These are phyloP conservation scores for Crematogaster levior DNA, from an alignment of 2,888 invertebrate genomes.

Conservation along the genomic window DNA sequence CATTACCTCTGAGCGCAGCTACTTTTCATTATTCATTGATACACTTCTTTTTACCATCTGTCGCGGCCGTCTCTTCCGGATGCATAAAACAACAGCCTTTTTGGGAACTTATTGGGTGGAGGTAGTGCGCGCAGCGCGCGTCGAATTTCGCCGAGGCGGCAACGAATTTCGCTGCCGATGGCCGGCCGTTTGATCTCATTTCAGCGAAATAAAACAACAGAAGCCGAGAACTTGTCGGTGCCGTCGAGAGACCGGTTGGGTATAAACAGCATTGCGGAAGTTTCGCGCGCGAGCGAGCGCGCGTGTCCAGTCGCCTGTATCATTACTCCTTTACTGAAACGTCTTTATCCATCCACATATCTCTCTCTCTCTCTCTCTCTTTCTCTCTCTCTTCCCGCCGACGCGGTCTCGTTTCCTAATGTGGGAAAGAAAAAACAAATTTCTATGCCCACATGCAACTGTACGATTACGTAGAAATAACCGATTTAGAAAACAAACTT, in stretches of 20 bases:
- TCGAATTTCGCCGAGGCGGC: slow-evolving; percentile 54
- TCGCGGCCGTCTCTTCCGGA: slow-evolving; percentile 32
- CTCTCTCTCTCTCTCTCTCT: too few relatives aligned
- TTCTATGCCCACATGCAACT: background rate
- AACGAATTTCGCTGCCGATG: slow-evolving; percentile 73
- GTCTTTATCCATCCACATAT: slow-evolving; percentile 71
- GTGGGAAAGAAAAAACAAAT: background rate
- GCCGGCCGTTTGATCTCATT: slow-evolving; percentile 76
- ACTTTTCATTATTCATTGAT: slow-evolving; percentile 47
- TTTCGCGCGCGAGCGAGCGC: slow-evolving; percentile 76
- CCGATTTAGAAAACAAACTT: background rate
- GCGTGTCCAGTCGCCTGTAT: slow-evolving; percentile 77
- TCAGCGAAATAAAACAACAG: slow-evolving; percentile 69
- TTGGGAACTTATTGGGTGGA: slow-evolving; percentile 59
- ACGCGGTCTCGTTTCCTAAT: slow-evolving; percentile 21
- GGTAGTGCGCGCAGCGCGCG: slow-evolving; percentile 15
- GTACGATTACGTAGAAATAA: background rate
- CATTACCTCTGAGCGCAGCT: slow-evolving; percentile 10
- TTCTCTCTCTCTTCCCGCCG: too few relatives aligned
- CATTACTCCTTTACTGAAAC: slow-evolving; percentile 76
- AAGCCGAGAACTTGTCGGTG: slow-evolving; percentile 61
- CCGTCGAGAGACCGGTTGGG: slow-evolving; percentile 72
- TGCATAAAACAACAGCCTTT: slow-evolving; percentile 34
- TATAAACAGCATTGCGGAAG: slow-evolving; percentile 77
- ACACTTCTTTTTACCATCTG: slow-evolving; percentile 38